Evolutionary conservation across 2,888 invertebrate species (phyloP), one percentile per base, ranked within the genome.

Genomic region (Rutpela maculata): DNA sequence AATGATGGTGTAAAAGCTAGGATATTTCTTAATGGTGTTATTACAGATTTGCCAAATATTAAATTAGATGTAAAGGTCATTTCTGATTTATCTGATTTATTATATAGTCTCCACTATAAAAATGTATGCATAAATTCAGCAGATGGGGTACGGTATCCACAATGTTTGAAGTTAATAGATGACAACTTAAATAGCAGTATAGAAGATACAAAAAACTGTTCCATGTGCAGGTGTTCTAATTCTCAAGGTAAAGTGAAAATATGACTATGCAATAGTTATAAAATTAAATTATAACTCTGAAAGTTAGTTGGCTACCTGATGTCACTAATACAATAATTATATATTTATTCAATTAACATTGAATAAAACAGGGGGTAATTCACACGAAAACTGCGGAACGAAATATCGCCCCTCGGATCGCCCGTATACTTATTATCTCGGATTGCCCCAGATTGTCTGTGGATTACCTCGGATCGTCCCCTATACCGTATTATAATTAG

Each of bases 1-100:
- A 19, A 70, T 1, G 19, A 38, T n/a, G 26, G 35, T 5, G 1
- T 70, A 12, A 43, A 43, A 38, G 38, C 38, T 5, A 70, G 38
- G 17, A 60, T 70, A 70, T 60, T 70, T 15, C 43, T 70, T n/a
- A 70, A 70, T 17, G 70, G 60, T 19, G 19, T 56, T 43, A 38
- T 19, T 12, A 11, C 31, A 3, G 12, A 70, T n/a, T 17, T 70
- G 19, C 70, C 70, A 35, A 70, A 70, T 60, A 3, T 70, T 38
- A 22, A 4, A 4, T 60, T n/a, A n/a, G 43, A 38, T 70, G 15
- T 43, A 19, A 59, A 17, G 15, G 19, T 26, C 1, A 9, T 60
- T 59, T 38, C 56, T 2, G 70, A 70, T 18, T 18, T 70, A 43
- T 60, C 60, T 0, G n/a, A 17, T 38, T 12, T 70, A 38, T 10